Evolutionary conservation across 2,797 vertebrate genomes (phyloP).

Genomic region (Diceros bicornis): DNA sequence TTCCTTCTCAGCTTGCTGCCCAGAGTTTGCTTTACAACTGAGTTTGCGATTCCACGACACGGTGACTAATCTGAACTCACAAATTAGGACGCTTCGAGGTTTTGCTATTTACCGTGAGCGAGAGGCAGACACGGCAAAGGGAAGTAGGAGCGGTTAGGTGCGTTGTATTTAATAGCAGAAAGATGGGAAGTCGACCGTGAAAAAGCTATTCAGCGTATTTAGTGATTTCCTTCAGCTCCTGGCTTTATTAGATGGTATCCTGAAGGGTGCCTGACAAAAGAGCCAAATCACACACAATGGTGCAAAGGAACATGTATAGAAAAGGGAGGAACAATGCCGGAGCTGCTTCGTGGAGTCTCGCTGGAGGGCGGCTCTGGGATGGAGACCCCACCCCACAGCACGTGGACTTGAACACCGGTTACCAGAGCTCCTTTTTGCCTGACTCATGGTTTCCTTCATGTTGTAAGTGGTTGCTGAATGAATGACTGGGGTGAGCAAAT

Average conservation of each 20-base stretch:
- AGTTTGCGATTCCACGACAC: conserved; percentile 81
- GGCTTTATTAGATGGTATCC: conserved; percentile 87
- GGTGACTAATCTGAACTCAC: conserved; percentile 86
- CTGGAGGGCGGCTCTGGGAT: conserved; percentile 26
- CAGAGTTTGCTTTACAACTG: conserved; percentile 84
- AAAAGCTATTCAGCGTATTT: conserved; percentile 87
- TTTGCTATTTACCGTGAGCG: conserved; percentile 85
- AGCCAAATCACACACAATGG: conserved; percentile 70
- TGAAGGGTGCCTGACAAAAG: conserved; percentile 86
- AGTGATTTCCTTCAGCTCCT: conserved; percentile 85
- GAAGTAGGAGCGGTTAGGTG: conserved; percentile 73
- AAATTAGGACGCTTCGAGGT: conserved; percentile 87
- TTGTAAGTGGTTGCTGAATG: conserved; percentile 49
- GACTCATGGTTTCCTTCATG: conserved; percentile 69
- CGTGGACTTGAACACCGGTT: background rate
- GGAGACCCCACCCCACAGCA: conserved; percentile 53
- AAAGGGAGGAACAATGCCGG: conserved; percentile 53
- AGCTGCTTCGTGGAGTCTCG: background rate
- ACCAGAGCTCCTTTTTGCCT: conserved; percentile 18
- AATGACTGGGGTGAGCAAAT: background rate
- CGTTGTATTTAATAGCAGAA: conserved; percentile 84
- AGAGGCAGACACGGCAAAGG: conserved; percentile 78
- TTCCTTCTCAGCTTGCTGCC: conserved; percentile 82
- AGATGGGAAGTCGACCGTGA: conserved; percentile 83
- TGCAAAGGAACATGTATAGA: conserved; percentile 68